Evolutionary conservation across 2,797 vertebrate genomes (phyloP).

Genomic region (Enteromius viviparus): DNA sequence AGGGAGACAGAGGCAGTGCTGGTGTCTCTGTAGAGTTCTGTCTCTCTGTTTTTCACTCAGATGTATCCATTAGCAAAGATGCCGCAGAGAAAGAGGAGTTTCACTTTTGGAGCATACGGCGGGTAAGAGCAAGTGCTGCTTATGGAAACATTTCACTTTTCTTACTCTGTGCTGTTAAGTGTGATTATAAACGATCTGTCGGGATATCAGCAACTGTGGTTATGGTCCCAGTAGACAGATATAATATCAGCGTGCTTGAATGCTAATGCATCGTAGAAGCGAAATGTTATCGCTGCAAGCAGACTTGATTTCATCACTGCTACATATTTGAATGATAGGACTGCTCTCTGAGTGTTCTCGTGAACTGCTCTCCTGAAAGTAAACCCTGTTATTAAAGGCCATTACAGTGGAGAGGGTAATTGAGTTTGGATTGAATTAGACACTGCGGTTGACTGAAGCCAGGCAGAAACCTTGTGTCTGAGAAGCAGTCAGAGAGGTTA

Average conservation of each 20-base stretch:
- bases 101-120: slow-evolving; percentile 86
- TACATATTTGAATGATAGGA: slow-evolving; percentile 33
- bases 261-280: slow-evolving; percentile 14
- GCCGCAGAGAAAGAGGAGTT: slow-evolving; percentile 86
- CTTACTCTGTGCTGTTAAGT: slow-evolving; percentile 31
- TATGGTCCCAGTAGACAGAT: slow-evolving; percentile 6
- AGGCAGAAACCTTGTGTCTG: slow-evolving; percentile 37
- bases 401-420: slow-evolving; percentile 35
- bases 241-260: slow-evolving; percentile 12
- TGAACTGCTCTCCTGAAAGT: slow-evolving; percentile 34
- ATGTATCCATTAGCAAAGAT: slow-evolving; percentile 70
- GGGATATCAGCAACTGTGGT: slow-evolving; percentile 3
- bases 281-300: not conserved
- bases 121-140: slow-evolving; percentile 75
- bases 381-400: slow-evolving; percentile 33
- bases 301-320: slow-evolving; percentile 30
- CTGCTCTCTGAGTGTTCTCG: not conserved
- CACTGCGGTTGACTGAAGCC: slow-evolving; percentile 41
- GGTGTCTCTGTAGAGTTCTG: slow-evolving; percentile 58
- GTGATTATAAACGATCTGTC: slow-evolving; percentile 28
- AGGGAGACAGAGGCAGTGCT: slow-evolving; percentile 70
- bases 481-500: slow-evolving; percentile 24
- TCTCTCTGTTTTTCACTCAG: slow-evolving; percentile 46
- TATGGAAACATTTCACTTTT: slow-evolving; percentile 42
- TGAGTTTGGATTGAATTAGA: slow-evolving; percentile 51